Base-by-base conservation (phyloP, 2,888 invertebrate species). In the Amphipyra tragopoginis region DNA sequence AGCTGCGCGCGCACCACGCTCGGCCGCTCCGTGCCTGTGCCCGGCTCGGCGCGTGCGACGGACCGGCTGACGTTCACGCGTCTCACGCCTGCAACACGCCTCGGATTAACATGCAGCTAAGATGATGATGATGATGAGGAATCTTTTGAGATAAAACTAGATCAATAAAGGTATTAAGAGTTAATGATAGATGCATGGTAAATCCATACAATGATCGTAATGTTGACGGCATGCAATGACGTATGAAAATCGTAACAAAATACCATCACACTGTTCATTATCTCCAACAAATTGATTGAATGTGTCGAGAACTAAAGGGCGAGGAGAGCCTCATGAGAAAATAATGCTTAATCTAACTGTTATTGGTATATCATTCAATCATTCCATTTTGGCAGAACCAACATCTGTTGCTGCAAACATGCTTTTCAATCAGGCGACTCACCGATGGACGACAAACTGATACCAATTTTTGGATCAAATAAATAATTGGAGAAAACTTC, bases 1-100 rank as follows among this genome's bases (percentile, higher is more conserved):
- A 93, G 91, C 80, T 94, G 94, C 77, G 94, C 94, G 82, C 94
- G 94, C 83, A 94, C 87, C 79, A 93, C 94, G 86, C 93, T 93
- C 60, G 93, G 93, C 80, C 94, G 90, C 89, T 93, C 94, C 49
- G 92, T 91, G 83, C 81, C 75, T 38, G 77, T 91, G 83, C 80
- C 75, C 42, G 78, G 59, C 74, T 84, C 84, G 26, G 81, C 74
- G 62, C 87, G 84, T 59, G 80, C 79, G 68, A 80, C 87, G 49
- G 86, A 83, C 52, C 88, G 85, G 66, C 87, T 86, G 70, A 83
- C 87, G 80, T 88, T 87, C 69, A 81, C 86, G 65, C 89, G 87
- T 75, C 89, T 86, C 79, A 84, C 86, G 87, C 86, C 92, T 91
- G 87, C 84, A 89, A 93, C 86, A 86, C 85, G 86, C 79, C 86